Percentiles rank a stretch among this genome's conserved stretches.
Evolutionary conservation across 1,140 invertebrate genomes (phyloP).

Genomic region (Zaprionus ornatus): DNA sequence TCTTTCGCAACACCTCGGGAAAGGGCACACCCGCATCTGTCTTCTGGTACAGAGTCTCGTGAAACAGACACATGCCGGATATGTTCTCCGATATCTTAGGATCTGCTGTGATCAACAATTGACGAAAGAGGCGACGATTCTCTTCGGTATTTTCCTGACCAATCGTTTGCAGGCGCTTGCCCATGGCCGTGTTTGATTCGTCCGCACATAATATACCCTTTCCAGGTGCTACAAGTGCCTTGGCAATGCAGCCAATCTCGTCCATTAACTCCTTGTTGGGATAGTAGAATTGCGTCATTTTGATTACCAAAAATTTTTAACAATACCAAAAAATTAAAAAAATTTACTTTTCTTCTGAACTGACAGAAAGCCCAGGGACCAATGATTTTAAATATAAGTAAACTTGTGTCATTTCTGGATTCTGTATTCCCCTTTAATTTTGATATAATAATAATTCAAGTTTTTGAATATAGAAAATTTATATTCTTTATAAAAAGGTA

Average conservation of each 20-base stretch:
- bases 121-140: slow-evolving; percentile 92
- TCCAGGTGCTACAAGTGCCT: slow-evolving; percentile 94
- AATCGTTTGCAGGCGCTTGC: slow-evolving; percentile 88
- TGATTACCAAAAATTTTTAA: slow-evolving; percentile 61
- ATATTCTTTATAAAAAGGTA: too few species aligned
- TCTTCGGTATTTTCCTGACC: slow-evolving; percentile 94
- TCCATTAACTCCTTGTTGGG: slow-evolving; percentile 93
- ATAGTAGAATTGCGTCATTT: slow-evolving; percentile 92
- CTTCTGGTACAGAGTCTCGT: slow-evolving; percentile 98
- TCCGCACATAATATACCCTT: slow-evolving; percentile 95
- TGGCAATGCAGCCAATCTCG: slow-evolving; percentile 94
- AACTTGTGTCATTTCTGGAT: too few species aligned
- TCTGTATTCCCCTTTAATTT: too few species aligned
- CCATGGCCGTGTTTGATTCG: slow-evolving; percentile 93
- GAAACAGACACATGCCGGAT: slow-evolving; percentile 96
- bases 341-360: not conserved
- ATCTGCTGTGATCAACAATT: slow-evolving; percentile 96
- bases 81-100: slow-evolving; percentile 90
- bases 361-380: not conserved
- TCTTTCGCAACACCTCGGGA: slow-evolving; percentile 90
- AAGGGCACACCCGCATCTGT: slow-evolving; percentile 93
- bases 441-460: too few species aligned
- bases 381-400: not conserved
- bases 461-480: too few species aligned
- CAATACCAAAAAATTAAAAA: not conserved